Evolutionary conservation across 2,113 vertebrate genomes (phyloP), one percentile per base, ranked within the genome.

Genomic region (Parus major): DNA sequence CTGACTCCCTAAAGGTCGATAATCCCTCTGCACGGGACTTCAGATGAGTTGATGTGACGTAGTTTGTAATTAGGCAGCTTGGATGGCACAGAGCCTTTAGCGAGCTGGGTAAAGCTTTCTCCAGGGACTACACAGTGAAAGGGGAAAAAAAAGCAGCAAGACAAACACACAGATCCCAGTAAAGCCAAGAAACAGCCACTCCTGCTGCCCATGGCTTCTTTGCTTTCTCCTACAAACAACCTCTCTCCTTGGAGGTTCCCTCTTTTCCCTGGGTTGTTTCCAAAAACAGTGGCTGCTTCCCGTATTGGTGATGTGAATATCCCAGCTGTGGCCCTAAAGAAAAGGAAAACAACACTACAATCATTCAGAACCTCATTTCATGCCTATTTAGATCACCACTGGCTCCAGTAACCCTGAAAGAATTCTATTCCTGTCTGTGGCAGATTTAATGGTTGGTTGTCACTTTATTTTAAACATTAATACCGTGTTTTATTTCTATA

Each of bases 31-130:
- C 53, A 35, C 0, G 64, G 82, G 55, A 56, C 39, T 4, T 82
- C 86, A 84, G 92, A 83, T 49, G 90, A 78, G 77, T 46, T 15
- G 68, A 61, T 75, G 82, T 95, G 95, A 95, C 15, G 78, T 68
- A 86, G 60, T 86, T 64, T 56, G 65, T 71, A 94, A 95, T 96
- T 83, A 91, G 86, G 83, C 25, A 89, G 93, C 80, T 94, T 82
- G 89, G 46, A 42, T 1, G 42, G 73, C 73, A 61, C 64, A 93
- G 57, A 70, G 57, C 60, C 72, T 71, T 88, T 28, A 52, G 72
- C 8, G 64, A 61, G 86, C 71, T 75, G 69, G 41, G 82, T 42
- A 88, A 95, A 95, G 72, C 68, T 83, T 88, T 86, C 92, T 79
- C 72, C 64, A 57, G 70, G 61, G 75, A 91, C 3, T 55, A 72